phyloP scores from a whole-genome alignment of 2,797 vertebrate genomes.

The Cyprinella venusta region DNA sequence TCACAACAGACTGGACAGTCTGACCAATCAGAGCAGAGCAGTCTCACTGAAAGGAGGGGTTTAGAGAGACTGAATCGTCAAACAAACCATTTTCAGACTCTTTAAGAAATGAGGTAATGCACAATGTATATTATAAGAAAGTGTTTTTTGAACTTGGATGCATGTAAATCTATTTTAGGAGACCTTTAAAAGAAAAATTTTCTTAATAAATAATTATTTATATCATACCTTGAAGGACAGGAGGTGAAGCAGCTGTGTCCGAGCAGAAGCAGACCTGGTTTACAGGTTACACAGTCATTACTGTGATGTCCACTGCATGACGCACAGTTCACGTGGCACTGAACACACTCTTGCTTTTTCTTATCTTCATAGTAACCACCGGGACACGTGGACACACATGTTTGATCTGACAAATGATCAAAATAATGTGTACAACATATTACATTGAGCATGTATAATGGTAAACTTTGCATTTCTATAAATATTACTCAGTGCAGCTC shows the following conservation, averaged over 20 bases:
- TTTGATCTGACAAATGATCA: constrained; percentile 74
- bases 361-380: constrained; percentile 81
- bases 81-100: too few species aligned
- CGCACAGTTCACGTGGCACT: constrained; percentile 81
- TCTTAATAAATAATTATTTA: not conserved
- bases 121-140: not conserved
- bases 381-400: constrained; percentile 81
- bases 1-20: too few species aligned
- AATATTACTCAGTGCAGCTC: not conserved
- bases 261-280: constrained; percentile 22
- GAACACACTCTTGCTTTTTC: constrained; percentile 78
- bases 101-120: too few species aligned
- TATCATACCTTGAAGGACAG: constrained; percentile 52
- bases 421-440: not conserved
- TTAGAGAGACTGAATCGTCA: too few species aligned
- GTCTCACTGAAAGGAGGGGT: too few species aligned
- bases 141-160: not conserved
- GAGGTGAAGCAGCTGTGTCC: constrained; percentile 46
- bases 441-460: not conserved
- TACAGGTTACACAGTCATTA: constrained; percentile 55
- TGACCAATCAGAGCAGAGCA: too few species aligned
- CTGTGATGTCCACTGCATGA: constrained; percentile 78
- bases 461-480: not conserved
- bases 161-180: not conserved
- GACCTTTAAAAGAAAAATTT: not conserved